phyloP scores from a whole-genome alignment of 2,113 vertebrate genomes.

The Carassius gibelio region DNA sequence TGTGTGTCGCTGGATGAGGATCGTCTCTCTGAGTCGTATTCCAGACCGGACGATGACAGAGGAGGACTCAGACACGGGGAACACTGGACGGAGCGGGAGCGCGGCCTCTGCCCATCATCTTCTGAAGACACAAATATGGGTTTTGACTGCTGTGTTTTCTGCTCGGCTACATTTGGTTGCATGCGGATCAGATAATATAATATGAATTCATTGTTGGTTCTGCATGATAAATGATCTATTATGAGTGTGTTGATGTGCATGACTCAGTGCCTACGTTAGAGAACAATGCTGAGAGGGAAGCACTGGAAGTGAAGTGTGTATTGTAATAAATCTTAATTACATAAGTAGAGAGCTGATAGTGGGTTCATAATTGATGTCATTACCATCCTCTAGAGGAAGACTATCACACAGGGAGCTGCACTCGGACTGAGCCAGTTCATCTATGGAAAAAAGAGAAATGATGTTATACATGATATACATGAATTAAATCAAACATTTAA shows the following conservation, averaged over 20 bases:
- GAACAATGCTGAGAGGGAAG: not conserved
- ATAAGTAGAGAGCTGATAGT: constrained; percentile 7
- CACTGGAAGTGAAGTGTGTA: too few species aligned
- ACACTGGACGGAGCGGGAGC: constrained; percentile 83
- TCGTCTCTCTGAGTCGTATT: constrained; percentile 70
- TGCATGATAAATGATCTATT: not conserved
- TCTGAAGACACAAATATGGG: constrained; percentile 64
- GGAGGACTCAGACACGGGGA: constrained; percentile 87
- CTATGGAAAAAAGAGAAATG: constrained; percentile 69
- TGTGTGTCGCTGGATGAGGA: constrained; percentile 66
- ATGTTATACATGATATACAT: not conserved
- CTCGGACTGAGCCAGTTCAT: constrained; percentile 89
- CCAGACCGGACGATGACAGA: constrained; percentile 74
- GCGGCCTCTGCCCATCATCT: constrained; percentile 80
- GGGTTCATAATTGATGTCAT: constrained; percentile 55
- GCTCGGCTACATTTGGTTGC: not conserved
- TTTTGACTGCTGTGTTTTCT: not conserved
- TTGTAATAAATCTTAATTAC: not conserved
- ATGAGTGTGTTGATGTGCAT: not conserved
- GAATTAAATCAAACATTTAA: not conserved
- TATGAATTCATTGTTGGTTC: not conserved
- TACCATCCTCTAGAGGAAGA: constrained; percentile 87
- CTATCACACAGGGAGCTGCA: constrained; percentile 91
- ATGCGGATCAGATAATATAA: too few species aligned
- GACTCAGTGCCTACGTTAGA: not conserved